Evolutionary conservation across 23 tunicate species (phyloP).

Genomic region (Diplosoma virens): DNA sequence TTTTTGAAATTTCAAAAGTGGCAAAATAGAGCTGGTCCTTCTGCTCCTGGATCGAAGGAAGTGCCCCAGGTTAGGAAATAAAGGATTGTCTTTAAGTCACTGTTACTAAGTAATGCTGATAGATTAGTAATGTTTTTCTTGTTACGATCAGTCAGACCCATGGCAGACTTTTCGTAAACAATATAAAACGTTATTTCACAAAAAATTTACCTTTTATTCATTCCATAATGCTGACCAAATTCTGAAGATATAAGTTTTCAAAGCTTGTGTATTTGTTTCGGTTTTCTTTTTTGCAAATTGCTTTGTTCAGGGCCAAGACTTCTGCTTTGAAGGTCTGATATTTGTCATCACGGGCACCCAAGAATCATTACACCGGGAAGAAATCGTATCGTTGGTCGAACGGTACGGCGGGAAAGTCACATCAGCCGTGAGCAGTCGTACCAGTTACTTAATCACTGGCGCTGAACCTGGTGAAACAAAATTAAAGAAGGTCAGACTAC

Average conservation of each 20-base stretch:
- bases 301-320: conserved; percentile 50
- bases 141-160: too few species aligned
- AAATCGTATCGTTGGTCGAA: conserved; percentile 72
- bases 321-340: conserved; percentile 82
- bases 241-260: too few species aligned
- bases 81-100: too few species aligned
- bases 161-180: too few species aligned
- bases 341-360: conserved; percentile 91
- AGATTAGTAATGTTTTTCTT: too few species aligned
- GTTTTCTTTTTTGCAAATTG: too few species aligned
- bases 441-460: conserved; percentile 73
- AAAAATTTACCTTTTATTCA: too few species aligned
- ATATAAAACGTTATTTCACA: too few species aligned
- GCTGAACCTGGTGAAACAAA: conserved; percentile 92
- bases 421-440: conserved; percentile 77
- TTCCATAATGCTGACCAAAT: too few species aligned
- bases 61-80: conserved; percentile 33
- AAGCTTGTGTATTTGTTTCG: too few species aligned
- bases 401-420: conserved; percentile 92
- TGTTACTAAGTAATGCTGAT: too few species aligned
- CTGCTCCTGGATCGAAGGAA: conserved; percentile 85
- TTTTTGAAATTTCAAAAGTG: conserved; percentile 70
- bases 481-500: conserved; percentile 49
- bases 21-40: conserved; percentile 87
- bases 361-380: conserved; percentile 86